Conservation (phyloP, 2,113 vertebrate species). For the Entomyzon cyanotis region DNA sequence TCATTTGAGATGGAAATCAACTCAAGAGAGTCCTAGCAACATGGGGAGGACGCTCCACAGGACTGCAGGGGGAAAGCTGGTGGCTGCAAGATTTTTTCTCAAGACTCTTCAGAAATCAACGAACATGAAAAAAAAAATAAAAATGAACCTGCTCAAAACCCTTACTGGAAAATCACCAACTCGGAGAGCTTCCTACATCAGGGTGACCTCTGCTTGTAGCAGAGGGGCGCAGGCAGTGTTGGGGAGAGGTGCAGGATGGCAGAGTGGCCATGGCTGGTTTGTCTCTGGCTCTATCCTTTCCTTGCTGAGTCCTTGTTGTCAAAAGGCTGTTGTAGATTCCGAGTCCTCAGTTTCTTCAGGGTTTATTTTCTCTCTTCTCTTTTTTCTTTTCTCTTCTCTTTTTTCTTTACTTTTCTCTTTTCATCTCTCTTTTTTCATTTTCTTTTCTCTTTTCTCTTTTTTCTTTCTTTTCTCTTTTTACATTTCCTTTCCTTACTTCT, state of each 20-base stretch:
- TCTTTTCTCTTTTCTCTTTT: neutral
- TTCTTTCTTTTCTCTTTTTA: neutral
- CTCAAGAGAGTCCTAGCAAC: neutral
- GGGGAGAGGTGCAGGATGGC: neutral
- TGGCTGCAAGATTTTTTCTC: neutral
- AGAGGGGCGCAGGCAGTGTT: fast-evolving
- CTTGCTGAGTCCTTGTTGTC: constrained; percentile 57
- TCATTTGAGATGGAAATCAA: neutral
- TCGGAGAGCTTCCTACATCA: neutral
- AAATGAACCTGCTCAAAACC: neutral
- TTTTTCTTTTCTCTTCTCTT: neutral
- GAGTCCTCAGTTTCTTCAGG: constrained; percentile 81
- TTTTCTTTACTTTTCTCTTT: too few relatives aligned
- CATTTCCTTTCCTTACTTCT: neutral
- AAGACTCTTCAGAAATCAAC: constrained; percentile 4
- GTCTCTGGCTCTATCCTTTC: constrained; percentile 58
- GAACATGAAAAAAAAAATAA: neutral
- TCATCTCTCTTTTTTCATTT: neutral
- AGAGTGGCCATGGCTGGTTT: neutral
- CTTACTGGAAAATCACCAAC: neutral
- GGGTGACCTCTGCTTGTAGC: neutral
- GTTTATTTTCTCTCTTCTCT: neutral
- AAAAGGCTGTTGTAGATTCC: constrained; percentile 75
- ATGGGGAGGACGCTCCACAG: neutral
- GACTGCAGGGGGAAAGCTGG: neutral